Evolutionary conservation across 2,888 invertebrate species (phyloP), one percentile per base, ranked within the genome.

Genomic region (Cloeon dipterum): DNA sequence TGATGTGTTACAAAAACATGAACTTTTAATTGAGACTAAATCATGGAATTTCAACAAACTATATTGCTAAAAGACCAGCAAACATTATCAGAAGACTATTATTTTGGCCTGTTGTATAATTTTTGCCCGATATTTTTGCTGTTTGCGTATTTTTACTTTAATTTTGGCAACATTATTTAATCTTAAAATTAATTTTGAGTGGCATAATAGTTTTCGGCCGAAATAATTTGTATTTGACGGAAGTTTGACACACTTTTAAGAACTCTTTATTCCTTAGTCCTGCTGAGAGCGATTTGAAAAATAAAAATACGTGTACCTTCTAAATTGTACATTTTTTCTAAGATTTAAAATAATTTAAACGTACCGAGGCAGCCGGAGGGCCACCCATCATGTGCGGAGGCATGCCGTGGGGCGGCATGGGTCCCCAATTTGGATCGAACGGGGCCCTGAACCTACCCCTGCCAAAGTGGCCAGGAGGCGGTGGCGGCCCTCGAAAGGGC

Each of bases 391-490:
- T 48, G 13, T 47, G 49, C 35, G 48, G 47, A 26, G 42, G 41
- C 46, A 48, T 47, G 18, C 47, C 46, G 21, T 46, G 47, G 3
- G 47, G 48, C 0, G 70, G 70, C 26, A 65, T 65, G 0, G 67
- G 67, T 11, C 71, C 74, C 75, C 76, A 78, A 52, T 72, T 76
- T 13, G 71, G 73, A 47, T 68, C 68, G 49, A 63, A 68, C 8
- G 65, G 67, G 7, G 70, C 68, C 16, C 57, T 57, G 1, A 53
- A 51, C 4, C 56, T 54, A 16, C 57, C 59, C 14, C 57, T 52
- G 4, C 46, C 44, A 41, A 43, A 53, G 38, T 56, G 55, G 38
- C 50, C 50, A 7, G 62, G 61, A 36, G 62, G 57, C 2, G 62
- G 62, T 3, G 59, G 57, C n/a, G 74, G 61, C 3, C 74, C 74